Evolutionary conservation across 1,140 invertebrate genomes (phyloP), one percentile per base, ranked within the genome.

Genomic region (Macrotrachela quadricornifera): DNA sequence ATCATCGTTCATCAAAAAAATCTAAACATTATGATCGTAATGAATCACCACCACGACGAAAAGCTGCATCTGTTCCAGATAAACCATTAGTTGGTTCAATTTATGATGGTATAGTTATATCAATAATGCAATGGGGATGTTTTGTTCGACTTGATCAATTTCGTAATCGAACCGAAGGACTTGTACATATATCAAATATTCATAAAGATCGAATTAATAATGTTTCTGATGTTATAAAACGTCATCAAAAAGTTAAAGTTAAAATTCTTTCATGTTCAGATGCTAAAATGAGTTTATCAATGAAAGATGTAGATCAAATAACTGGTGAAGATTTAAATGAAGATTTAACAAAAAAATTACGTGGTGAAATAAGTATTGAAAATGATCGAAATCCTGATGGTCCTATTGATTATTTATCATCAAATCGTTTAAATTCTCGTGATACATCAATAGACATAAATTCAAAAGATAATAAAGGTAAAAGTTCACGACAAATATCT

Each of bases 221-320:
- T 72, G 90, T 94, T 0, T 79, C 79, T 9, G 92, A 97, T 72
- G 88, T 96, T 18, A 85, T 97, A 0, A 76, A 76, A 12, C 75
- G 84, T 59, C 88, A 88, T 40, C 81, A 86, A 60, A 85, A 79
- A 72, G 87, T 97, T 0, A 88, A 85, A 72, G 82, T 85, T 59
- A 53, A 70, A 47, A 63, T 64, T 38, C 62, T 64, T 41, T 86
- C 82, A 48, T 76, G 90, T 13, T 81, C 81, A 49, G 86, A 86
- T 4, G 82, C 88, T 64, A 95, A 95, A 66, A 85, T 90, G 0
- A 91, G 88, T 42, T 72, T 99, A 9, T 91, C 86, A 16, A 92
- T 99, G 81, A 97, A 94, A 72, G 92, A 97, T 72, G 91, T 96
- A 0, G 85, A 94, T 66, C 92, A 97, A 71, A 78, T 81, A 30